Conservation (phyloP, 2,797 vertebrate species). For the Nothura maculosa region DNA sequence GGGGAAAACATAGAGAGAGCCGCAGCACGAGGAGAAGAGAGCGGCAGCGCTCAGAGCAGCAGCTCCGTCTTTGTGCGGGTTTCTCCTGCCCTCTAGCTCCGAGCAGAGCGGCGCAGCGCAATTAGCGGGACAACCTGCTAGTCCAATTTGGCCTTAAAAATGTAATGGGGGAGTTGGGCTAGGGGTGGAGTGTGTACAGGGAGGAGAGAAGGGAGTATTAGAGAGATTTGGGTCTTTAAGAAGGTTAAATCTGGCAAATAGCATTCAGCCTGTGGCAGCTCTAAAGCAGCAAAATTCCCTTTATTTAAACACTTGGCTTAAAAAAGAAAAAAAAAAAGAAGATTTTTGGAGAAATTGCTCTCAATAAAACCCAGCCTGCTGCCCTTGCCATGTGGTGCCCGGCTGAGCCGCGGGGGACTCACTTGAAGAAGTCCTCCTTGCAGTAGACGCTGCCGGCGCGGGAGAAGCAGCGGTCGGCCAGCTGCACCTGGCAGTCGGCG, state of each 20-base stretch:
- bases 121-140: neutral
- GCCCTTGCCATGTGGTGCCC: no score
- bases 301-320: neutral
- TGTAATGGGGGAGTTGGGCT: neutral
- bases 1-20: no score
- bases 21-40: neutral
- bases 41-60: neutral
- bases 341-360: rapidly evolving
- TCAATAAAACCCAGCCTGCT: no score
- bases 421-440: slow-evolving; percentile 99
- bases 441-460: slow-evolving; percentile 96
- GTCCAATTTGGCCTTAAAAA: neutral
- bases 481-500: slow-evolving; percentile 94
- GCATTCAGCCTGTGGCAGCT: neutral
- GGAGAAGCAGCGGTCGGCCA: slow-evolving; percentile 97
- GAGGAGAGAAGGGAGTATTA: rapidly evolving
- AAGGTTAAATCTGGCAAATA: neutral
- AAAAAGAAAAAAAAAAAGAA: neutral
- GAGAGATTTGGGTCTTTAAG: neutral
- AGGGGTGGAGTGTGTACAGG: no score
- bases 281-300: neutral
- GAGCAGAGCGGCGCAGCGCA: neutral
- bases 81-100: slow-evolving; percentile 66
- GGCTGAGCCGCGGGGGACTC: slow-evolving; percentile 70
- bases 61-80: neutral